Percentiles rank a stretch among this genome's conserved stretches.
These are phyloP conservation scores for Peromyscus aztecus DNA, from an alignment of 2,797 vertebrate species.

Conservation along the genomic window DNA sequence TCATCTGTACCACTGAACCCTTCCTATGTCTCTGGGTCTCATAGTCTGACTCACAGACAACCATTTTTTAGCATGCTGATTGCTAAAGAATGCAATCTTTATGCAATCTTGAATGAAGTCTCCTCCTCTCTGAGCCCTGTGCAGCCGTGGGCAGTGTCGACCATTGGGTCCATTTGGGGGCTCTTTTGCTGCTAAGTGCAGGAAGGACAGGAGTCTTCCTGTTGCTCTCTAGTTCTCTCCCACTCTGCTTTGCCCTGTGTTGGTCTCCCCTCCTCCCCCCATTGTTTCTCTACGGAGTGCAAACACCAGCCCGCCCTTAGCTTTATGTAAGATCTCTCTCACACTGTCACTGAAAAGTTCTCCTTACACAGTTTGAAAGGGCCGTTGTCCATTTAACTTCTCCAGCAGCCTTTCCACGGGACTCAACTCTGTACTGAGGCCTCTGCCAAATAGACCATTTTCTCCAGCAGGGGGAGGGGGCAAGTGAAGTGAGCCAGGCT, in stretches of 20 bases:
- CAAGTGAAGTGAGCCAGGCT: neutral
- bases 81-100: no score
- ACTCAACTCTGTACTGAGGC: neutral
- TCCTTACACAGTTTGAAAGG: neutral
- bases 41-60: neutral
- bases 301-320: neutral
- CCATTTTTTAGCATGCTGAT: neutral
- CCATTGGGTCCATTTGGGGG: neutral
- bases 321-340: neutral
- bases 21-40: neutral
- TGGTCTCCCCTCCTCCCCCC: neutral
- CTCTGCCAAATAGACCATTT: neutral
- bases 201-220: neutral
- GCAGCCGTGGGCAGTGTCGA: neutral
- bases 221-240: neutral
- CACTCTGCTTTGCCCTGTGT: neutral
- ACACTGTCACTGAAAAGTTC: neutral
- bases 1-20: neutral
- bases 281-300: neutral
- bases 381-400: neutral
- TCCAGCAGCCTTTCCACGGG: fast-evolving
- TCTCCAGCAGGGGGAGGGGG: neutral
- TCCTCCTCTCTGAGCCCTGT: neutral
- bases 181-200: neutral
- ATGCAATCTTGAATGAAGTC: neutral